phyloP scores from a whole-genome alignment of 2,113 vertebrate species.

The Ailurus styani region DNA sequence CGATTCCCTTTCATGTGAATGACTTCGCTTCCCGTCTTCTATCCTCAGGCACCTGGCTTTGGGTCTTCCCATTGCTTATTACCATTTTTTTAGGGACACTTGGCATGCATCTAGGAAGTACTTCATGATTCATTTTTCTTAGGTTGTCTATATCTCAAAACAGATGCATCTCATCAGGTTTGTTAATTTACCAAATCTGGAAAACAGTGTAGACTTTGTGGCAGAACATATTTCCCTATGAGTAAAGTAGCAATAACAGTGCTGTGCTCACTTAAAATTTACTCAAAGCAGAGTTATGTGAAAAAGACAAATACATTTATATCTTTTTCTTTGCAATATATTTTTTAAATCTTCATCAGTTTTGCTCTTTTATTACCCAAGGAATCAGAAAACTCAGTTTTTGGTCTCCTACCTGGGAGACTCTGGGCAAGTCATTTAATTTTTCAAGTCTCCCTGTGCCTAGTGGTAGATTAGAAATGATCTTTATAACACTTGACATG shows the following conservation, averaged over 20 bases:
- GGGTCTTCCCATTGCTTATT: background rate
- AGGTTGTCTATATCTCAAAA: background rate
- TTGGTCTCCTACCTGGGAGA: background rate
- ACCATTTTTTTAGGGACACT: background rate
- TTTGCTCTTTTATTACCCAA: background rate
- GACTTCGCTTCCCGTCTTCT: background rate
- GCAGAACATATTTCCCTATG: constrained; percentile 21
- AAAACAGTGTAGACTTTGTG: background rate
- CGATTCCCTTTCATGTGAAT: background rate
- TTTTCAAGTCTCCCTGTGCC: background rate
- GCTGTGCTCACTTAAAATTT: background rate
- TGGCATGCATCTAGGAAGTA: background rate
- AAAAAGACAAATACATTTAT: background rate
- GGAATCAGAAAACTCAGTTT: background rate
- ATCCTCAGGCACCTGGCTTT: background rate
- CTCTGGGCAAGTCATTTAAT: background rate
- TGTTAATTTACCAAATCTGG: constrained; percentile 15
- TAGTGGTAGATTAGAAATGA: background rate
- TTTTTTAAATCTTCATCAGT: constrained; percentile 6
- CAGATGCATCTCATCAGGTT: background rate
- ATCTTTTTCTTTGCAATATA: background rate
- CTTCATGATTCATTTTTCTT: background rate
- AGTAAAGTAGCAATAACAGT: background rate
- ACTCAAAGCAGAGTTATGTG: background rate
- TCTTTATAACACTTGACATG: background rate